Evolutionary conservation across 2,888 invertebrate genomes (phyloP).

Genomic region (Xylota sylvarum): DNA sequence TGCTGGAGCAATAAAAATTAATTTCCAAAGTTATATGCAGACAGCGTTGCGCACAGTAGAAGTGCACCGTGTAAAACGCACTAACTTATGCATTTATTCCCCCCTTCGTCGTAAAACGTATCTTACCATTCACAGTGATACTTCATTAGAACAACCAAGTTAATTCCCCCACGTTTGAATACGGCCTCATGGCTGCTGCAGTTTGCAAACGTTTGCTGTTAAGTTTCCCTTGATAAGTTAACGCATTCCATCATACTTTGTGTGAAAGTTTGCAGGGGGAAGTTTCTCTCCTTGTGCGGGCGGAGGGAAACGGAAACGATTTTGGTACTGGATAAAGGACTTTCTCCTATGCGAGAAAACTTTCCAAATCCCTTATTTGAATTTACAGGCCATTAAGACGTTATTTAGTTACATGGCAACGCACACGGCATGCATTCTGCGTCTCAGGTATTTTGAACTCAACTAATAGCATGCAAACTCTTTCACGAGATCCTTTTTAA

Average conservation of each 20-base stretch:
- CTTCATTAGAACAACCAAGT: slow-evolving; percentile 49
- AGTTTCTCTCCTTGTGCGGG: not conserved
- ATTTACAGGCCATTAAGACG: slow-evolving; percentile 75
- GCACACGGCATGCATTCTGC: slow-evolving; percentile 53
- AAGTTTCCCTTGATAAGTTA: slow-evolving; percentile 69
- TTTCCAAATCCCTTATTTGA: slow-evolving; percentile 72
- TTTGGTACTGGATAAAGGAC: slow-evolving; percentile 42
- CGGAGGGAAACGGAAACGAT: slow-evolving; percentile 17
- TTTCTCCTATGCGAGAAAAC: slow-evolving; percentile 36
- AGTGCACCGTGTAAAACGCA: not conserved
- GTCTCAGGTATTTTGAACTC: slow-evolving; percentile 16
- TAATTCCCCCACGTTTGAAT: not conserved
- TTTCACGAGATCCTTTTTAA: slow-evolving; percentile 21
- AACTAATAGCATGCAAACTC: not conserved
- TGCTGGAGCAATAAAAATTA: slow-evolving; percentile 46
- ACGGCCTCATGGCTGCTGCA: slow-evolving; percentile 17
- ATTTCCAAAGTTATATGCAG: slow-evolving; percentile 48
- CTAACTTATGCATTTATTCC: slow-evolving; percentile 25
- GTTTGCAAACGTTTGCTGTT: slow-evolving; percentile 20
- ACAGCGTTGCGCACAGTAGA: not conserved
- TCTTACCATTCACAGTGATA: slow-evolving; percentile 47
- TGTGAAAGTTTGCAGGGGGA: slow-evolving; percentile 46
- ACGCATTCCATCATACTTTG: slow-evolving; percentile 73
- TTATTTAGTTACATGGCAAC: slow-evolving; percentile 67
- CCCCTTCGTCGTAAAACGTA: not conserved